Percentiles rank a stretch among this genome's conserved stretches.
Evolutionary conservation across 2,888 invertebrate species (phyloP).

Genomic region (Drosophila mimica): DNA sequence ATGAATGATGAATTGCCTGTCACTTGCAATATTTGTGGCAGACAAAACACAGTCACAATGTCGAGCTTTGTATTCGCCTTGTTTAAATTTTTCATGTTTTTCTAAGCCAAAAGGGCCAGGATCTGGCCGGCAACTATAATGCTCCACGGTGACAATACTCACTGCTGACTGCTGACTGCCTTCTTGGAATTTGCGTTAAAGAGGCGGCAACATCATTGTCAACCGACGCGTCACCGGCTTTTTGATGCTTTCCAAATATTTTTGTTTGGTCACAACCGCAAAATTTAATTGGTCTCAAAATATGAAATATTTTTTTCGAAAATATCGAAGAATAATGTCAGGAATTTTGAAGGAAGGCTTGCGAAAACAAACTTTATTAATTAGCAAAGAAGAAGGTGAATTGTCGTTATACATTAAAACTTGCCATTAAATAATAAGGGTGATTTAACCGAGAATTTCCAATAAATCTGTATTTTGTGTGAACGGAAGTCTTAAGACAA

Average conservation of each 20-base stretch:
- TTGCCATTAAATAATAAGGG: neutral
- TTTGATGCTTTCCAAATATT: constrained; percentile 25
- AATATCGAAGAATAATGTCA: constrained; percentile 20
- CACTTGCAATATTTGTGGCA: constrained; percentile 80
- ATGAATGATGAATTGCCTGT: constrained; percentile 82
- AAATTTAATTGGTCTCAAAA: constrained; percentile 71
- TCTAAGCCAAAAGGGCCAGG: constrained; percentile 47
- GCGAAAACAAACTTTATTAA: neutral
- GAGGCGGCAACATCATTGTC: constrained; percentile 52
- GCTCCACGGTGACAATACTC: constrained; percentile 48
- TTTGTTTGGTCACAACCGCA: constrained; percentile 47
- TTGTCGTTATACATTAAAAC: neutral
- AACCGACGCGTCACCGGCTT: constrained; percentile 14
- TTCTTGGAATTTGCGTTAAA: constrained; percentile 71
- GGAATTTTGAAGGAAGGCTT: neutral
- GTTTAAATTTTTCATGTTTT: constrained; percentile 77
- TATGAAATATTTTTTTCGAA: constrained; percentile 63
- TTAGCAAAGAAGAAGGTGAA: neutral
- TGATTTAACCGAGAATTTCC: neutral
- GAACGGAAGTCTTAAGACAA: neutral
- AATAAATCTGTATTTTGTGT: neutral
- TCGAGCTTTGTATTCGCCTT: constrained; percentile 56
- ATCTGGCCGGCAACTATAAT: constrained; percentile 22
- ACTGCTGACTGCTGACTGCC: constrained; percentile 54
- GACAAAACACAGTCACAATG: constrained; percentile 69